These are phyloP conservation scores for Diarsia brunnea DNA, from an alignment of 2,888 invertebrate species.

Conservation along the genomic window DNA sequence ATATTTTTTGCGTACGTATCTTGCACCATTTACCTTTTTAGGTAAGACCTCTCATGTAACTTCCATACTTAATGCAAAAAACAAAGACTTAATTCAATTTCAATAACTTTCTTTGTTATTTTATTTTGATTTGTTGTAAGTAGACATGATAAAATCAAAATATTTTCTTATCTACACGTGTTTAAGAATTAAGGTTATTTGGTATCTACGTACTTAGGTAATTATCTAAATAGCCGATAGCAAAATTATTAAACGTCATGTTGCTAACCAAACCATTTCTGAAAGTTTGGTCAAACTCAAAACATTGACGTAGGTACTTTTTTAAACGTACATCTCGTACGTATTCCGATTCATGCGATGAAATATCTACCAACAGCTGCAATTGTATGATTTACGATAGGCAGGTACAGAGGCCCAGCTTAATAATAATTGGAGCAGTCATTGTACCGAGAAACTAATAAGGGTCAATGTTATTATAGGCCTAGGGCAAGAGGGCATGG, in stretches of 20 bases:
- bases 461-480: constrained; percentile 42
- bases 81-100: too few species aligned
- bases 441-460: constrained; percentile 27
- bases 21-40: too few species aligned
- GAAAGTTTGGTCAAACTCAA: constrained; percentile 5
- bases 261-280: constrained; percentile 1
- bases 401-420: constrained; percentile 10
- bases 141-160: not conserved
- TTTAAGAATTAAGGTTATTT: too few species aligned
- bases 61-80: too few species aligned
- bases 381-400: constrained; percentile 19
- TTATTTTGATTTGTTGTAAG: not conserved
- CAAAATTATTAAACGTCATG: not conserved
- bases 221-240: constrained; percentile 4
- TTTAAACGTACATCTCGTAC: not conserved
- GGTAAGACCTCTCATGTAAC: too few species aligned
- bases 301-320: not conserved
- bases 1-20: too few species aligned
- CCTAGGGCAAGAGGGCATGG: constrained; percentile 28
- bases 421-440: constrained; percentile 53
- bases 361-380: constrained; percentile 2
- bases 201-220: too few species aligned
- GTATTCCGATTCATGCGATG: not conserved
- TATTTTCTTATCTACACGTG: not conserved
- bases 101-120: too few species aligned